Evolutionary conservation across 2,797 vertebrate species (phyloP).

Genomic region (Pristis pectinata): DNA sequence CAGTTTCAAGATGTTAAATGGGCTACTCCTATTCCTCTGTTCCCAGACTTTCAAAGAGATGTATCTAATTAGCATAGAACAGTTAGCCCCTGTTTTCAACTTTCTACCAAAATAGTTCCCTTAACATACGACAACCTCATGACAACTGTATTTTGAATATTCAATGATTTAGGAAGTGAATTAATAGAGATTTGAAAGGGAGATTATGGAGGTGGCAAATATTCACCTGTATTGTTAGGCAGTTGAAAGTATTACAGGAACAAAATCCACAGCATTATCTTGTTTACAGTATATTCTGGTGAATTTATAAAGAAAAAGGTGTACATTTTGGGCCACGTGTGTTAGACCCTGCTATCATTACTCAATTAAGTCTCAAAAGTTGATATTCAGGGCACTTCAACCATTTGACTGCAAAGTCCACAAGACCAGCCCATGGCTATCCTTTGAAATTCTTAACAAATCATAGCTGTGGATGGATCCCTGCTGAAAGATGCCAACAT

Average conservation of each 20-base stretch:
- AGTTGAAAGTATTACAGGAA: background rate
- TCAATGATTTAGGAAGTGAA: background rate
- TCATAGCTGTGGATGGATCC: background rate
- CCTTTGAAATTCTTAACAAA: background rate
- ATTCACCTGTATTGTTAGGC: background rate
- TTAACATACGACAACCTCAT: background rate
- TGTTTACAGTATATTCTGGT: background rate
- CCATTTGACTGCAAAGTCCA: background rate
- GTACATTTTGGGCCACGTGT: background rate
- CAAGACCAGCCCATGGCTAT: background rate
- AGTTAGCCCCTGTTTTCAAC: too few relatives aligned
- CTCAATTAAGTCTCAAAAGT: background rate
- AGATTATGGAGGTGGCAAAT: background rate
- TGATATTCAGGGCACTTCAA: background rate
- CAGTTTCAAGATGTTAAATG: too few relatives aligned
- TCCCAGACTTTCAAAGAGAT: too few relatives aligned
- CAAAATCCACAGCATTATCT: background rate
- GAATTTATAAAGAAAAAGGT: background rate
- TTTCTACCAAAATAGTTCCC: too few relatives aligned
- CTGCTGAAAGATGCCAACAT: background rate
- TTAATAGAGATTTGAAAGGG: background rate
- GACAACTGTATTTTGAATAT: background rate
- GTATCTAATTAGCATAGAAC: too few relatives aligned
- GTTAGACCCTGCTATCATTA: background rate
- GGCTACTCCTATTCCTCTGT: too few relatives aligned